Base-by-base conservation (phyloP, 37 sponge, comb jelly and placozoan species). In the Geodia barretti region DNA sequence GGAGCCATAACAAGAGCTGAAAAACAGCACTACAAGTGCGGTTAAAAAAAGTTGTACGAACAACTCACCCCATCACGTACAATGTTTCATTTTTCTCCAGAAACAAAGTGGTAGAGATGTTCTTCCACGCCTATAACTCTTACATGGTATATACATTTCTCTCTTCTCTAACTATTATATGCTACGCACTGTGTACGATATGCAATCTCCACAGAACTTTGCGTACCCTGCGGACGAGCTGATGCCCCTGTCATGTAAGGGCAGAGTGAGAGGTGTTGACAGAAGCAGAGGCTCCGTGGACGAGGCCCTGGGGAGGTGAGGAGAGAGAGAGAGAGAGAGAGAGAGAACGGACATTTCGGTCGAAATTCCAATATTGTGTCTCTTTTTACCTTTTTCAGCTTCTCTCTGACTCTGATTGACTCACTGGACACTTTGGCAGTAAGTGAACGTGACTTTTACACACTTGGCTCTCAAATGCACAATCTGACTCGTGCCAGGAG, bases 181-280 rank as follows among this genome's bases (percentile, higher is more conserved):
- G 47, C 29, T 30, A 28, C n/a, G 19, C 60, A 59, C 60, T 21
- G 19, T 19, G 19, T 19, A 59, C 19, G 14, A 19, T 21, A 21
- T 21, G 19, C 19, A 19, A 59, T 19, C 60, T 59, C 60, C 47
- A 20, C 61, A 97, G 97, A 67, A 79, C 41, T 78, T 96, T 76
- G 99, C 99, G 8, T 96, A 93, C 67, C 99, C 99, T 37, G 94
- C 91, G 37, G 99, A 98, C 71, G 99, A 98, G 73, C 78, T 98
- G 78, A 98, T 96, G 99, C 99, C 99, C 28, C 72, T 98, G 69
- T 86, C 89, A 25, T 98, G 99, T 64, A 91, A 79, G 64, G 99
- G 99, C 0, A 35, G 99, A 34, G 88, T 91, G 9, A 76, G 99
- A 47, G 99, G 96, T 0, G 38, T 68, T n/a, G 87, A 93, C 8